These are phyloP conservation scores for Pomacea canaliculata DNA, from an alignment of 2,888 invertebrate species.

Conservation along the genomic window DNA sequence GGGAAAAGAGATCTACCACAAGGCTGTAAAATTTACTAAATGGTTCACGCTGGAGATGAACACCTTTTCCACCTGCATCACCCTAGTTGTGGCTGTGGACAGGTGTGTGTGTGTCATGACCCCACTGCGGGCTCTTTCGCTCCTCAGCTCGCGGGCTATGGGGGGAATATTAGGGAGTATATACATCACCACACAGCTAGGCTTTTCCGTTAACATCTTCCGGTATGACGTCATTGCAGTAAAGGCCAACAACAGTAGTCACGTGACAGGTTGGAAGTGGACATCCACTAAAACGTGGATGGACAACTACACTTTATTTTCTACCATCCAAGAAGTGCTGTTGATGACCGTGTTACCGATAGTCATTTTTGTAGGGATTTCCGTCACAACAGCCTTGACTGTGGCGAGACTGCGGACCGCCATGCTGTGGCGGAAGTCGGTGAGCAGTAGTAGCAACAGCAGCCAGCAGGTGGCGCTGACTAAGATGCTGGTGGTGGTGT, in stretches of 20 bases:
- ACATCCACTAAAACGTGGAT: neutral
- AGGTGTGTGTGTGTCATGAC: slow-evolving; percentile 10
- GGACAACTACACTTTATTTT: no score
- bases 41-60: slow-evolving; percentile 7
- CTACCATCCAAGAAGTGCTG: neutral
- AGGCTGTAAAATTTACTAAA: neutral
- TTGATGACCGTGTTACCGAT: slow-evolving; percentile 6
- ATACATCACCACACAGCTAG: slow-evolving; percentile 1
- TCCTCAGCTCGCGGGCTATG: slow-evolving; percentile 5
- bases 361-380: slow-evolving; percentile 1
- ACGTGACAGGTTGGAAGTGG: neutral
- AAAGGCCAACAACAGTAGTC: neutral
- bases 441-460: neutral
- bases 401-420: slow-evolving; percentile 1
- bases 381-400: slow-evolving; percentile 11
- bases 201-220: neutral
- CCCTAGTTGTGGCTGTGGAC: slow-evolving; percentile 12
- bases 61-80: slow-evolving; percentile 13
- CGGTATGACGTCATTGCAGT: neutral
- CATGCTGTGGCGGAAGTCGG: neutral
- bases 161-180: neutral
- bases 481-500: slow-evolving; percentile 1
- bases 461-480: slow-evolving; percentile 12
- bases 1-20: neutral
- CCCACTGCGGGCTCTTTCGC: neutral